phyloP scores from a whole-genome alignment of 2,888 invertebrate species.

The Endotricha flammealis region DNA sequence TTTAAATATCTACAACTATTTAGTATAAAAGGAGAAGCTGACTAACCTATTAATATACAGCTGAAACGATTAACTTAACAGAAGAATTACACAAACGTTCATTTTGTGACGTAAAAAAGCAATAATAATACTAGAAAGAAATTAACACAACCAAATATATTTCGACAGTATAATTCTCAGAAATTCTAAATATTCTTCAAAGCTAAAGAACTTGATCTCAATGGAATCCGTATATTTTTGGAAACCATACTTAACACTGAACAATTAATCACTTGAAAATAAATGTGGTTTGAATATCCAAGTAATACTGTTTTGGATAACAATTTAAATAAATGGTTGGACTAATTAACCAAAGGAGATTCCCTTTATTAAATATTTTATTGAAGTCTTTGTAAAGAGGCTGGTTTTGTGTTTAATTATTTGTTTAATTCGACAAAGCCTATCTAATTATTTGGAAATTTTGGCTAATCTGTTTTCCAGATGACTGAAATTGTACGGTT shows the following conservation, averaged over 20 bases:
- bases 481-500: neutral
- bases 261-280: slow-evolving; percentile 2
- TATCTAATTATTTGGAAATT: neutral
- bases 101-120: no score
- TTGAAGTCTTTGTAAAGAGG: slow-evolving; percentile 13
- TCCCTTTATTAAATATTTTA: slow-evolving; percentile 9
- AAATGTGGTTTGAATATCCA: slow-evolving; percentile 12
- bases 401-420: neutral
- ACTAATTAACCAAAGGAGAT: slow-evolving; percentile 6
- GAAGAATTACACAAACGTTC: no score
- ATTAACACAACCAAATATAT: no score
- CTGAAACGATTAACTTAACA: no score
- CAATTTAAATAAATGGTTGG: slow-evolving; percentile 25
- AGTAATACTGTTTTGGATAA: slow-evolving; percentile 29
- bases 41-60: no score
- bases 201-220: no score
- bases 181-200: no score
- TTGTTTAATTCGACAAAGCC: neutral
- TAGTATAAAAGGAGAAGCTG: no score
- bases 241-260: neutral
- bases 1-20: no score
- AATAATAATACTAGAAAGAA: no score
- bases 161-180: no score
- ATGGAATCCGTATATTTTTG: no score
- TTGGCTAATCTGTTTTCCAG: neutral